phyloP scores from a whole-genome alignment of 1,140 invertebrate species.

The Drosophila melanica region DNA sequence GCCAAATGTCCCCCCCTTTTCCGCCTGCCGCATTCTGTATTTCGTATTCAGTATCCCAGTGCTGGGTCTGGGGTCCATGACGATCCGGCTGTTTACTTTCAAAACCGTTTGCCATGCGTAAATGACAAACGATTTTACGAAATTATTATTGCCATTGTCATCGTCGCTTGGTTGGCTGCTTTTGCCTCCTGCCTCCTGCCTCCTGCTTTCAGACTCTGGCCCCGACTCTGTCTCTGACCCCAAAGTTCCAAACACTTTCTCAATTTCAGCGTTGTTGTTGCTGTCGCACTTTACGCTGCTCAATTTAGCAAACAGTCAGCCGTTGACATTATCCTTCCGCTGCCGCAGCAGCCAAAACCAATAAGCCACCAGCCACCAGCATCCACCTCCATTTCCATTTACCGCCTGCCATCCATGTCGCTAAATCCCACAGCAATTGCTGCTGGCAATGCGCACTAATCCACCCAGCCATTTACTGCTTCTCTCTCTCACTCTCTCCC shows the following conservation, averaged over 20 bases:
- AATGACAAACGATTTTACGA: slow-evolving; percentile 82
- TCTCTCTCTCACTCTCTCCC: slow-evolving; percentile 10
- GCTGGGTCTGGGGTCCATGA: slow-evolving; percentile 56
- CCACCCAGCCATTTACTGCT: slow-evolving; percentile 54
- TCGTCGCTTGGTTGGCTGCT: slow-evolving; percentile 56
- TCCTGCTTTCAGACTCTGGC: background rate
- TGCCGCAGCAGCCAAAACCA: slow-evolving; percentile 69
- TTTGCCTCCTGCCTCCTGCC: background rate
- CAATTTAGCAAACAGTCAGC: slow-evolving; percentile 81
- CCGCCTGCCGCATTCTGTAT: background rate
- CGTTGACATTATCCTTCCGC: slow-evolving; percentile 81
- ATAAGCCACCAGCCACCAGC: slow-evolving; percentile 68
- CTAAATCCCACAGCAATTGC: slow-evolving; percentile 80
- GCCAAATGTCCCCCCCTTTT: background rate
- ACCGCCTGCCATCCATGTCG: slow-evolving; percentile 41
- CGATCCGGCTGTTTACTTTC: slow-evolving; percentile 79
- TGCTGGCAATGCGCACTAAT: slow-evolving; percentile 72
- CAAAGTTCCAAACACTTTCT: slow-evolving; percentile 48
- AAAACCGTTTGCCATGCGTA: slow-evolving; percentile 82
- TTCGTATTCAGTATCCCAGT: slow-evolving; percentile 7
- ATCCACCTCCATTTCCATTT: slow-evolving; percentile 42
- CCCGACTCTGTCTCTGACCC: slow-evolving; percentile 19
- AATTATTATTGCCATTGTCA: slow-evolving; percentile 82
- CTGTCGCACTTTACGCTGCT: slow-evolving; percentile 78
- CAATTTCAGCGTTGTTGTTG: slow-evolving; percentile 46